A percentile compares a stretch with the other conserved stretches of the same genome.
phyloP scores from a whole-genome alignment of 2,888 invertebrate species.

The Sylvicola cinctus region DNA sequence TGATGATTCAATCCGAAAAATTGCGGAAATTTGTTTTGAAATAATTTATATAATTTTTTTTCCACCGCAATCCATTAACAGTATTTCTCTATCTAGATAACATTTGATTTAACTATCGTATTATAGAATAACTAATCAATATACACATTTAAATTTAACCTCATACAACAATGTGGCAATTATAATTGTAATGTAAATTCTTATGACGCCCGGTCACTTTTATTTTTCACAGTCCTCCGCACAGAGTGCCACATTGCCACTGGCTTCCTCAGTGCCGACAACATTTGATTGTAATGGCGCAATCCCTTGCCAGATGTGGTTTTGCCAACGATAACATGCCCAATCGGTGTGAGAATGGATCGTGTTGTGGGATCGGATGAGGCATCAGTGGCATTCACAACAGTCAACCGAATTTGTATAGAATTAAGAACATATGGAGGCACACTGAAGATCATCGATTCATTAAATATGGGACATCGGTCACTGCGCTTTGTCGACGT shows the following conservation, averaged over 20 bases:
- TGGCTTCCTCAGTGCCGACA: conserved; percentile 55
- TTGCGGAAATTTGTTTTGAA: too few relatives aligned
- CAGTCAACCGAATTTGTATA: conserved; percentile 51
- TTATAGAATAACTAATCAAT: too few relatives aligned
- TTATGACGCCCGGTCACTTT: neutral
- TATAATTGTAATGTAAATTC: too few relatives aligned
- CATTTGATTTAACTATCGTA: too few relatives aligned
- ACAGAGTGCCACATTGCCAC: conserved; percentile 72
- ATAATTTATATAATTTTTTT: too few relatives aligned
- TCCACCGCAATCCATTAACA: too few relatives aligned
- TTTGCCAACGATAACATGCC: conserved; percentile 60
- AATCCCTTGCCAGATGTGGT: conserved; percentile 48
- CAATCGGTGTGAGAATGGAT: conserved; percentile 31
- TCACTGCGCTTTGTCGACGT: conserved; percentile 56
- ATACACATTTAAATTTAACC: too few relatives aligned
- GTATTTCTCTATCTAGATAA: too few relatives aligned
- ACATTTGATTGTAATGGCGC: conserved; percentile 70
- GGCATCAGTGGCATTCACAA: conserved; percentile 26
- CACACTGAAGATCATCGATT: conserved; percentile 67
- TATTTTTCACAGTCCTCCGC: conserved; percentile 20
- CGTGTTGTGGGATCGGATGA: conserved; percentile 5
- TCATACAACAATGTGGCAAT: too few relatives aligned
- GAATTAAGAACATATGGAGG: conserved; percentile 47
- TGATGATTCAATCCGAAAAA: too few relatives aligned
- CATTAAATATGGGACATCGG: conserved; percentile 59